Evolutionary conservation across 2,888 invertebrate genomes (phyloP), one percentile per base, ranked within the genome.

Genomic region (Taenaris catops): DNA sequence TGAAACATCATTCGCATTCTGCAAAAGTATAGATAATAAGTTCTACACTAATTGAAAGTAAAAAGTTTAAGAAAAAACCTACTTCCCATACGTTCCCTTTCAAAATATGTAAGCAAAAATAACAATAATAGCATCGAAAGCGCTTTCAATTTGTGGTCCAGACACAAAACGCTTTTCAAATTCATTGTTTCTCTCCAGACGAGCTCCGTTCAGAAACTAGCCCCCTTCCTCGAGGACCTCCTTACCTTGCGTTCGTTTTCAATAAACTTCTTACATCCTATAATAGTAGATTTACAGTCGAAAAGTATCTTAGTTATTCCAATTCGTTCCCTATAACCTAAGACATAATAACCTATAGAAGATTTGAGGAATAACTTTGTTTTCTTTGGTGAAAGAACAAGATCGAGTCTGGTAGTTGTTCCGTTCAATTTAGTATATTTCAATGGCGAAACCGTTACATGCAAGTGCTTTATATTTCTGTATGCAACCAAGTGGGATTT

Each of bases 181-280:
- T 41, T 57, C 52, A 72, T 81, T 84, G 72, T 81, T 76, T 71
- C 66, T 58, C 55, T 58, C 61, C 59, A 70, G 64, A 68, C 65
- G 60, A 59, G 55, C 45, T 41, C 58, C 55, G 57, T 55, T 52
- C 53, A 55, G 44, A 51, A 62, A 63, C 64, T 62, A 66, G 66
- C 71, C 73, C 73, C 75, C 70, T 73, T 71, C 65, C 63, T 68
- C 57, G 51, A 54, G 54, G 60, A 65, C 58, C 59, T 64, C 58
- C 51, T 49, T 53, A 57, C 59, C n/a, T n/a, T 76, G 78, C 80
- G 73, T 75, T 76, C 72, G 65, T 66, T 79, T 79, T 81, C 74
- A 81, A 83, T 81, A 58, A 74, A 74, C 66, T 78, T 58, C 55
- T 69, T 66, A 55, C 62, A 47, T 63, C 63, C 56, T 63, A 64